Evolutionary conservation across 2,113 vertebrate genomes (phyloP), one percentile per base, ranked within the genome.

Genomic region (Callopanchax toddi): DNA sequence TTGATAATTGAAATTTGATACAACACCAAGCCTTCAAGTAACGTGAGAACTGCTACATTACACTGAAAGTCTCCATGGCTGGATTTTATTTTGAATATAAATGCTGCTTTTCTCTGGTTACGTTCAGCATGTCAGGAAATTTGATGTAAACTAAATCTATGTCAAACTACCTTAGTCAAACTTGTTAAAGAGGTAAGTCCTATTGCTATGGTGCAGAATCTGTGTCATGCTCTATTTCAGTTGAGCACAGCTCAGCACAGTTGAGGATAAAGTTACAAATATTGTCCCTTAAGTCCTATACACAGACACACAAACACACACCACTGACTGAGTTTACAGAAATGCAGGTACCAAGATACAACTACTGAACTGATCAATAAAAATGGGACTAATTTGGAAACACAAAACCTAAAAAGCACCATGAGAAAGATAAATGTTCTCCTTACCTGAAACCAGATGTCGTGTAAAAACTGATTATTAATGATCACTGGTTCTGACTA

Each of bases 251-350:
- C n/a, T n/a, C n/a, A n/a, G n/a, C n/a, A n/a, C n/a, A n/a, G n/a
- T n/a, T n/a, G n/a, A n/a, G 60, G 63, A 50, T 86, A 59, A 26
- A 59, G 79, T 85, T 85, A 82, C 77, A 80, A 50, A 43, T 61
- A 50, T 50, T 60, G 67, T 71, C 60, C 51, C 42, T 10, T 13
- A 63, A 50, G 50, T 34, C 77, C 53, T 58, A 53, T 13, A 62
- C 67, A 72, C 67, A 72, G 64, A 60, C 12, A 20, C 55, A 16
- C 13, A 21, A 40, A 16, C 42, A 12, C 10, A 20, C n/a, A 44
- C 7, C 57, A 32, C 48, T 55, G n/a, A 57, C 52, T 32, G 29
- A 32, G 29, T 8, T 8, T 5, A 74, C 53, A 66, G 49, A 25
- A 5, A 15, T 36, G 48, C 18, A 13, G 6, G 43, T n/a, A 15